Conservation (phyloP, 2,113 vertebrate genomes). For the Tragelaphus imberbis region DNA sequence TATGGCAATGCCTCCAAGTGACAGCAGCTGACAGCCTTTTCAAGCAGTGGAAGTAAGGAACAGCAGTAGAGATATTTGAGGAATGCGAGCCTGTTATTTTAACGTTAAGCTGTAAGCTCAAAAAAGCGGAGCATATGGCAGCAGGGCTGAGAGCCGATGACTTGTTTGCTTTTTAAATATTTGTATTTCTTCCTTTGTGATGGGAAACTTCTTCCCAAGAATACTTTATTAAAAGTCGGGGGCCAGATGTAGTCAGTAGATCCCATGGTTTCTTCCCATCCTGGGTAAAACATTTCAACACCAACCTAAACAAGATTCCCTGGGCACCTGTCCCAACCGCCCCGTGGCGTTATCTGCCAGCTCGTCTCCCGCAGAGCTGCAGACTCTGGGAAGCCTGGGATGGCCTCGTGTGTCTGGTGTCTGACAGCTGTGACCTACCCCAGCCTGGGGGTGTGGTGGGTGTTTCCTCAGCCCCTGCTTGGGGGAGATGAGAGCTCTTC, state of each 20-base stretch:
- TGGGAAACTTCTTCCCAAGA: conserved; percentile 64
- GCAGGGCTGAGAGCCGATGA: conserved; percentile 72
- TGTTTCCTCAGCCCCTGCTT: background rate
- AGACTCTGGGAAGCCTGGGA: background rate
- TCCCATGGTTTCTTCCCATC: background rate
- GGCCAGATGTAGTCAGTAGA: conserved; percentile 20
- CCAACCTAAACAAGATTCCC: background rate
- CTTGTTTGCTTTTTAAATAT: conserved; percentile 76
- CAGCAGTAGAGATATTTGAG: conserved; percentile 73
- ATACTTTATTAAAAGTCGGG: conserved; percentile 59
- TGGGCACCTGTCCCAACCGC: background rate
- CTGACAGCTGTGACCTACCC: background rate
- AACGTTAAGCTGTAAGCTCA: conserved; percentile 70
- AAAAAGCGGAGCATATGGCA: conserved; percentile 75
- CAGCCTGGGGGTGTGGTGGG: background rate
- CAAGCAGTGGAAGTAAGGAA: conserved; percentile 60
- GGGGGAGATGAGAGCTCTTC: too few relatives aligned
- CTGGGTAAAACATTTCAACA: background rate
- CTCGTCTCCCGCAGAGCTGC: background rate
- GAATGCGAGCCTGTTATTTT: conserved; percentile 74
- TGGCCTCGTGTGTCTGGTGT: background rate
- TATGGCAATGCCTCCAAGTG: conserved; percentile 39
- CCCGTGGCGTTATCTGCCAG: rapidly evolving
- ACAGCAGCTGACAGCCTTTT: conserved; percentile 74
- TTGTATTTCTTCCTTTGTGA: conserved; percentile 76